Conservation (phyloP, 2,113 vertebrate species). For the Podilymbus podiceps region DNA sequence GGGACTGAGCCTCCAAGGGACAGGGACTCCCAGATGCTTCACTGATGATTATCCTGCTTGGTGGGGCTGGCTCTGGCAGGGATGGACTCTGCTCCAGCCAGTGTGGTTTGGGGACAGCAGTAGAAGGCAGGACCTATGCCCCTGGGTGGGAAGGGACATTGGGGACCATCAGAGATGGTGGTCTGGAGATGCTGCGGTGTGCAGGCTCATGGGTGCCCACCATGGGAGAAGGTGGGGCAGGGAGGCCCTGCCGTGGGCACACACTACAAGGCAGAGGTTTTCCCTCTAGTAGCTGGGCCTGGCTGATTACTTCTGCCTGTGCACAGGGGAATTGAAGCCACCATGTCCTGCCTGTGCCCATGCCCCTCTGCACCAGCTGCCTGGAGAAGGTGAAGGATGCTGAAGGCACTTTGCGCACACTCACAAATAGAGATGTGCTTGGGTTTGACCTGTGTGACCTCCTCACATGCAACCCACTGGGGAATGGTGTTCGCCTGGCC, state of each 20-base stretch:
- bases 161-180: background rate
- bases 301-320: background rate
- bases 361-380: background rate
- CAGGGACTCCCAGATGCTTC: background rate
- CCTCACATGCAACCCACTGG: background rate
- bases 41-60: background rate
- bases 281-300: background rate
- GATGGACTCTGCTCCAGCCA: background rate
- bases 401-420: background rate
- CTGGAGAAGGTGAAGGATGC: background rate
- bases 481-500: background rate
- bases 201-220: background rate
- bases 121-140: background rate
- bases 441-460: too few species aligned
- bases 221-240: background rate
- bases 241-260: background rate
- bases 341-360: background rate
- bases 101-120: background rate
- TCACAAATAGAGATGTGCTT: fast-evolving
- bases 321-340: background rate
- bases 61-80: background rate
- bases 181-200: background rate
- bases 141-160: background rate
- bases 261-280: background rate
- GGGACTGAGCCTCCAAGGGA: background rate